Conservation (phyloP, 2,113 vertebrate species). For the Perccottus glenii region DNA sequence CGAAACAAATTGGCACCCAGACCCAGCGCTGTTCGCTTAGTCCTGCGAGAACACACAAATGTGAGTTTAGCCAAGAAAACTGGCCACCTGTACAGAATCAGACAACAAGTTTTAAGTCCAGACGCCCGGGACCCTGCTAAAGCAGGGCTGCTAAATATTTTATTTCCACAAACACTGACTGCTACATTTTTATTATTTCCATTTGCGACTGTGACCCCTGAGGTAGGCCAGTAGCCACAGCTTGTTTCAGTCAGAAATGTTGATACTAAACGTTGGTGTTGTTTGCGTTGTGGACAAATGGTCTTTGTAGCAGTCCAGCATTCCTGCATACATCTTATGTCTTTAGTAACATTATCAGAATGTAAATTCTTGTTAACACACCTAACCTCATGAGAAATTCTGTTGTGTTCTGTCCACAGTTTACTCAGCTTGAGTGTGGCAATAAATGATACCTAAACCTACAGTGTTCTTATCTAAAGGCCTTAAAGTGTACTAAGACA, state of each 20-base stretch:
- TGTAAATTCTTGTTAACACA: too few relatives aligned
- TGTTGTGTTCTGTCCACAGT: too few relatives aligned
- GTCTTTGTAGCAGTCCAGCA: background rate
- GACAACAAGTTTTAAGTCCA: slow-evolving; percentile 41
- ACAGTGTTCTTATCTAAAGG: too few relatives aligned
- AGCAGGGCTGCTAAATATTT: slow-evolving; percentile 48
- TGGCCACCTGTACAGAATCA: slow-evolving; percentile 51
- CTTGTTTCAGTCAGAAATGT: slow-evolving; percentile 37
- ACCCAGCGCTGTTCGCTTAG: slow-evolving; percentile 14
- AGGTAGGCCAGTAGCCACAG: slow-evolving; percentile 5
- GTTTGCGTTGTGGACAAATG: background rate
- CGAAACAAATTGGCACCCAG: slow-evolving; percentile 36
- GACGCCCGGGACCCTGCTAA: slow-evolving; percentile 39
- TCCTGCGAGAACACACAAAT: slow-evolving; percentile 47
- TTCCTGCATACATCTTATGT: too few relatives aligned
- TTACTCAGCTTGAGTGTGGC: too few relatives aligned
- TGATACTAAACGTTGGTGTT: background rate
- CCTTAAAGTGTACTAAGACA: too few relatives aligned
- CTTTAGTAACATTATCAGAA: too few relatives aligned
- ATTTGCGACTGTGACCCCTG: slow-evolving; percentile 7
- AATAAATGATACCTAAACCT: too few relatives aligned
- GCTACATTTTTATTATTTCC: slow-evolving; percentile 27
- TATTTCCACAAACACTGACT: slow-evolving; percentile 38
- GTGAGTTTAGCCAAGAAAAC: slow-evolving; percentile 47
- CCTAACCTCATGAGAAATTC: too few relatives aligned